Evolutionary conservation across 2,797 vertebrate species (phyloP), one percentile per base, ranked within the genome.

Genomic region (Tarsius wallacei): DNA sequence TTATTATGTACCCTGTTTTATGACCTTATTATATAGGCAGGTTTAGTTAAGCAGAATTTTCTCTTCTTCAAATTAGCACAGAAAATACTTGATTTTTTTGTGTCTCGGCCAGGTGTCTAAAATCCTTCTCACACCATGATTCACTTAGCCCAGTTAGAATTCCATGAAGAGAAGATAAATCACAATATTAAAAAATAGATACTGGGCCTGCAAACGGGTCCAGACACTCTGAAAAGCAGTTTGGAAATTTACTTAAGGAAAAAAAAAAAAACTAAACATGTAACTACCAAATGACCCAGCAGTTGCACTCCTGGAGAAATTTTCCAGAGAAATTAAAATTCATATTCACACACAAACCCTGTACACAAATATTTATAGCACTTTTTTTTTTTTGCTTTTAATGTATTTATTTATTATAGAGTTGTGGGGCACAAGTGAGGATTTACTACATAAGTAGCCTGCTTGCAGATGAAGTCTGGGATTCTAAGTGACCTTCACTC

Each of bases 121-220:
- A 97, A 86, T 84, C 88, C 91, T 97, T 97, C 87, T 91, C 11
- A 89, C 92, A 53, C 73, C 96, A 88, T 97, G 90, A 31, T 91
- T 98, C 91, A 98, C 97, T 98, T 92, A 94, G 61, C 63, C 53
- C 91, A 98, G 98, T 98, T 97, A 98, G 57, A 98, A 98, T 97
- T 98, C 96, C 95, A 82, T n/a, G 31, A 19, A 31, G 47, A 81
- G 87, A 94, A 91, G 64, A 93, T 96, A 98, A 98, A 97, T 86
- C 87, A 97, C 68, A 89, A 71, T 78, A 94, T 96, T 93, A 68
- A 63, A 71, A 85, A 82, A 96, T 95, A 88, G 42, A 70, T 11
- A 24, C 26, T 51, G 33, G 33, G 33, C 87, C 61, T 61, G 3
- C 87, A 90, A 74, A 81, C 33, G 51, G 42, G 10, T 22, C 66